Evolutionary conservation across 2,797 vertebrate genomes (phyloP), one percentile per base, ranked within the genome.

Genomic region (Rhadinocentrus ornatus): DNA sequence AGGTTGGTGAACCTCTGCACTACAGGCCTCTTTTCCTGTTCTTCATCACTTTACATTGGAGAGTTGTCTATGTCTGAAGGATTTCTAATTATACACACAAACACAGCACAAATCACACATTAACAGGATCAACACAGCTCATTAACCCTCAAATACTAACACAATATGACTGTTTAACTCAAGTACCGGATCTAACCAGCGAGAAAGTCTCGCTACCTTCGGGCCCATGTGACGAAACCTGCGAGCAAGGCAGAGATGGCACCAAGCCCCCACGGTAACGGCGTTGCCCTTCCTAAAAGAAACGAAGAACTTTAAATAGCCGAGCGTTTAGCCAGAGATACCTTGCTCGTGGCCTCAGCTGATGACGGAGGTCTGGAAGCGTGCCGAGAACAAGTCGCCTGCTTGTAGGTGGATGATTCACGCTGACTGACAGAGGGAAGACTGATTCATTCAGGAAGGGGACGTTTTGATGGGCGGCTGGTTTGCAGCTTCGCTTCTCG

Each of bases 371-470:
- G 60, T 62, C 75, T 78, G 70, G 71, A 70, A 69, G 70, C 37
- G 63, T 73, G 62, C 75, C 57, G 53, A 22, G 54, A 61, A 83
- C 76, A 75, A 75, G 60, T 41, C 50, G 71, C 35, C 64, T 66
- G 55, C 64, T 75, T 69, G 82, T 89, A 10, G 82, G 86, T 32
- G 84, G 83, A 73, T 90, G 89, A 90, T 81, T 87, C 83, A 90
- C 26, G 22, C 39, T 37, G 75, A 84, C 61, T 84, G 86, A 84
- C 77, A 71, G 84, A 64, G 65, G 65, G 71, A 69, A 24, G 72
- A 46, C 72, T 83, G 86, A 86, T 83, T 84, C 82, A 89, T 63
- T 80, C 57, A 18, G 75, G 13, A 20, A 41, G 54, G 13, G 18
- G 46, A 79, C 24, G 15, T 53, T 71, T 79, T 72, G 67, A 82